Percentiles rank a stretch among this genome's conserved stretches.
Conservation (phyloP, 2,888 invertebrate species). For the Pachliopta kotzebuea region DNA sequence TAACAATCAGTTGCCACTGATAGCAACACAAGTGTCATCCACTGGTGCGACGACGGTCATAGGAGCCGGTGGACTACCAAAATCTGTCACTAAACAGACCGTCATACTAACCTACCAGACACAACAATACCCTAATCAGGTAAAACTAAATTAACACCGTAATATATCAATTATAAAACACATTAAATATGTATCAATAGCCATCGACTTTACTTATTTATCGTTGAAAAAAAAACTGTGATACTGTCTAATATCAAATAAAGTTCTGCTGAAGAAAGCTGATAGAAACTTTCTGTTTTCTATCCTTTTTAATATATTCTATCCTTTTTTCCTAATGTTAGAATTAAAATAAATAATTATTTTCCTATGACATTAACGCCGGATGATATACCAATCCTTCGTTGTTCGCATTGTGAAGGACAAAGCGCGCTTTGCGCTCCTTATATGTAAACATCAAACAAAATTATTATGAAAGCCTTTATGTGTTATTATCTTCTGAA, state of each 20-base stretch:
- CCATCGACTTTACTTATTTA: neutral
- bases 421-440: too few species aligned
- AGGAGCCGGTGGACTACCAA: conserved; percentile 59
- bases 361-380: too few species aligned
- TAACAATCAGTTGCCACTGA: conserved; percentile 50
- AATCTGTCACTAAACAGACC: conserved; percentile 71
- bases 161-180: neutral
- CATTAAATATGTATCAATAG: neutral
- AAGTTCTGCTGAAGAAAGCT: too few species aligned
- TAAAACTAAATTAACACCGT: conserved; percentile 31
- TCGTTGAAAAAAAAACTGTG: too few species aligned
- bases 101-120: conserved; percentile 74
- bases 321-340: too few species aligned
- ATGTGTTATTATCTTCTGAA: conserved; percentile 14
- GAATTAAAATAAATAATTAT: too few species aligned
- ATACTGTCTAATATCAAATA: too few species aligned
- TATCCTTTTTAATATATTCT: too few species aligned
- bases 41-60: conserved; percentile 61
- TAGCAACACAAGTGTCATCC: conserved; percentile 59
- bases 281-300: too few species aligned
- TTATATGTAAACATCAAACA: too few species aligned
- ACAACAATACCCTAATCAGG: conserved; percentile 61
- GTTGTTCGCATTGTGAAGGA: too few species aligned
- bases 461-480: neutral
- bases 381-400: too few species aligned